Conservation (phyloP, 1,140 invertebrate genomes). For the Bombus consobrinus region DNA sequence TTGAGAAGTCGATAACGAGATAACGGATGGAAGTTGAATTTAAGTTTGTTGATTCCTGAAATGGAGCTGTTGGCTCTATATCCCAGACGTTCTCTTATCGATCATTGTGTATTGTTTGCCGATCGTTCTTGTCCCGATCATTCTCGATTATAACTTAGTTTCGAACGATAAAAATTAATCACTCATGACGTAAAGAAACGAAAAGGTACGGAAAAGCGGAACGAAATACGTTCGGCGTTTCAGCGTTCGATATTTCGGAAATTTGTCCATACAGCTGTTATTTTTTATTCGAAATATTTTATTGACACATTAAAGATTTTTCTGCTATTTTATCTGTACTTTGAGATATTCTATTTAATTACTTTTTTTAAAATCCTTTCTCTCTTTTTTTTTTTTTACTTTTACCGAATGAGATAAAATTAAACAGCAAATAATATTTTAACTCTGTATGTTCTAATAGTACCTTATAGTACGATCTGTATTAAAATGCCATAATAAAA, state of each 20-base stretch:
- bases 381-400: background rate
- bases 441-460: too few relatives aligned
- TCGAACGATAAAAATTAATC: conserved; percentile 5
- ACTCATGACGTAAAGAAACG: background rate
- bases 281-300: background rate
- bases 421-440: too few relatives aligned
- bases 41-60: background rate
- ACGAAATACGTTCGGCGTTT: background rate
- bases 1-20: conserved; percentile 14
- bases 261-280: background rate
- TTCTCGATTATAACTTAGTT: background rate
- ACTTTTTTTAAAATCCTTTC: background rate
- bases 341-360: background rate
- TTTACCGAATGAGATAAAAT: background rate
- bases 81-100: background rate
- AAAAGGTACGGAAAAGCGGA: too few relatives aligned
- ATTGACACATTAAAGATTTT: background rate
- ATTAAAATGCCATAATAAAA: too few relatives aligned
- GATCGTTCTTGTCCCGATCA: background rate
- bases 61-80: background rate
- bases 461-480: too few relatives aligned
- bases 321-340: background rate
- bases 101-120: conserved; percentile 6
- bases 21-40: background rate
- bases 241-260: too few relatives aligned